phyloP scores from a whole-genome alignment of 2,888 invertebrate species.

The Parasteatoda lunata region DNA sequence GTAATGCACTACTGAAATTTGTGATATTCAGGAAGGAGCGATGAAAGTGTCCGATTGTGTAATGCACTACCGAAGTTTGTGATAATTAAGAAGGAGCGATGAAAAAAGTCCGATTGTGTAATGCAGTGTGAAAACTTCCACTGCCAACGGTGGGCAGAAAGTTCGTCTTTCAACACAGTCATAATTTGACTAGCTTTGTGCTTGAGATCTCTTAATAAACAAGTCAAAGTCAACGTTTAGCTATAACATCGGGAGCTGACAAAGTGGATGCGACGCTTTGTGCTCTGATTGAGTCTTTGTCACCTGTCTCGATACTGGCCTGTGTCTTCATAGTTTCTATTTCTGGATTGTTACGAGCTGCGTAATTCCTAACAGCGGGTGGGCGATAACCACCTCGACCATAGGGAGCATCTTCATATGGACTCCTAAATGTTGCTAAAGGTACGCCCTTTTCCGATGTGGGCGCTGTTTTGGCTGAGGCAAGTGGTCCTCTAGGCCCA shows the following conservation, averaged over 20 bases:
- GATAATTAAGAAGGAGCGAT: neutral
- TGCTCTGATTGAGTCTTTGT: constrained; percentile 53
- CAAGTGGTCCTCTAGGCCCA: constrained; percentile 32
- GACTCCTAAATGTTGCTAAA: constrained; percentile 30
- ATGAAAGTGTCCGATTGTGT: neutral
- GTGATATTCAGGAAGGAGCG: neutral
- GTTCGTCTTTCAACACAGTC: neutral
- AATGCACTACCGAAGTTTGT: no score
- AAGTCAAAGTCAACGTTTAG: constrained; percentile 71
- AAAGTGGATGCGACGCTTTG: constrained; percentile 66
- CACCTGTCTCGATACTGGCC: constrained; percentile 57
- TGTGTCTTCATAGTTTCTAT: constrained; percentile 49
- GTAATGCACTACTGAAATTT: no score
- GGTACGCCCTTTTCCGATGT: constrained; percentile 25
- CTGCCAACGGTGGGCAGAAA: constrained; percentile 3
- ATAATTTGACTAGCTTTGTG: constrained; percentile 27
- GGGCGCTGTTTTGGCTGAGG: neutral
- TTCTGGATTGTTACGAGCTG: constrained; percentile 5
- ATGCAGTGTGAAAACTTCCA: neutral
- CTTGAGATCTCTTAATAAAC: constrained; percentile 70
- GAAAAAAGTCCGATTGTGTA: neutral
- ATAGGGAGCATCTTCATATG: constrained; percentile 15
- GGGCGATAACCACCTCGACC: neutral
- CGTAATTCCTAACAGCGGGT: constrained; percentile 14
- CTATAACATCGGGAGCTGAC: constrained; percentile 69